Evolutionary conservation across 2,888 invertebrate species (phyloP), one percentile per base, ranked within the genome.

Genomic region (Oligia fasciuncula): DNA sequence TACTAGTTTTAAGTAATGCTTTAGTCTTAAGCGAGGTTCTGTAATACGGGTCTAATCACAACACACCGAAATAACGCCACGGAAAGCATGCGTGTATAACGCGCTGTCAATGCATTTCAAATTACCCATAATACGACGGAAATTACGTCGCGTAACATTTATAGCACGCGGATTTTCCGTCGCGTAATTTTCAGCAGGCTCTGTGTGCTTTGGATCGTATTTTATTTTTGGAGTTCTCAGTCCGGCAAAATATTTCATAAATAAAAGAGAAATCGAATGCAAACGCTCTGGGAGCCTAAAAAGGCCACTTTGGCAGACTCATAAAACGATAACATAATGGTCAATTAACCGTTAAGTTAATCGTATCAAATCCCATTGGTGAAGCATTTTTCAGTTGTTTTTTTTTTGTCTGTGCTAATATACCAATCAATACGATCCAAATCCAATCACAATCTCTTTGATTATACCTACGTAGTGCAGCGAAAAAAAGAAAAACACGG

Each of bases 261-360:
- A 35, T 35, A 2, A 2, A 54, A 49, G 19, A 14, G 6, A 73
- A 69, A 74, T 81, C 57, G 46, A 74, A 54, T 66, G 3, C n/a
- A 57, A 60, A 19, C 14, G 13, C 17, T 63, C 46, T n/a, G n/a
- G n/a, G n/a, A n/a, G n/a, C n/a, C n/a, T n/a, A n/a, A n/a, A n/a
- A n/a, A n/a, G n/a, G n/a, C n/a, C n/a, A n/a, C n/a, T n/a, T n/a
- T n/a, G n/a, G n/a, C n/a, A n/a, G n/a, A n/a, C n/a, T n/a, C n/a
- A n/a, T n/a, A n/a, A n/a, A n/a, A n/a, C n/a, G n/a, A n/a, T n/a
- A n/a, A n/a, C n/a, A n/a, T n/a, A n/a, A n/a, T n/a, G n/a, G n/a
- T n/a, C n/a, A n/a, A n/a, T n/a, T n/a, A n/a, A n/a, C n/a, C n/a
- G n/a, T n/a, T n/a, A n/a, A n/a, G n/a, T n/a, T n/a, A n/a, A n/a